Evolutionary conservation across 1,140 invertebrate genomes (phyloP).

Genomic region (Brachionus angularis): DNA sequence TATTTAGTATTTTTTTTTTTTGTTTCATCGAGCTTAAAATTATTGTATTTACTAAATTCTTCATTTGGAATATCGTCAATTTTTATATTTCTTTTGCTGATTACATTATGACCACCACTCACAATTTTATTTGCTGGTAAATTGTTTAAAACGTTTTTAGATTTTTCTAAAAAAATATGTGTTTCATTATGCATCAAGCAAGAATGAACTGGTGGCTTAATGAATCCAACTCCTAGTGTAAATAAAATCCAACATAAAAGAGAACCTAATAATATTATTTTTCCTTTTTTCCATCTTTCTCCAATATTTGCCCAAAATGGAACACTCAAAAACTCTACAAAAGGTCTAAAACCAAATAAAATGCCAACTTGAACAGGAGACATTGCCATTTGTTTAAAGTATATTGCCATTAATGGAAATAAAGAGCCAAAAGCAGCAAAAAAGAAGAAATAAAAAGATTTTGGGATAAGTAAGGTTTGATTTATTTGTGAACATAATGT

Average conservation of each 20-base stretch:
- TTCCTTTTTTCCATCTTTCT: constrained; percentile 67
- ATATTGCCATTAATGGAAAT: constrained; percentile 94
- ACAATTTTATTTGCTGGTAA: constrained; percentile 5
- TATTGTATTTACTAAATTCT: too few relatives aligned
- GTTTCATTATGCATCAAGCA: constrained; percentile 74
- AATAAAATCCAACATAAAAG: constrained; percentile 91
- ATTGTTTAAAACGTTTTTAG: constrained; percentile 6
- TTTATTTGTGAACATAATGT: constrained; percentile 57
- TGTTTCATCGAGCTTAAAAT: neutral
- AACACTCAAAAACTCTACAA: constrained; percentile 93
- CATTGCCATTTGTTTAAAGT: constrained; percentile 97
- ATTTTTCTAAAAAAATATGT: constrained; percentile 57
- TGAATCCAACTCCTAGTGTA: constrained; percentile 86
- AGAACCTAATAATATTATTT: constrained; percentile 75
- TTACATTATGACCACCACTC: constrained; percentile 20
- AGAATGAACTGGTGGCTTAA: constrained; percentile 81
- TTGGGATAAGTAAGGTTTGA: constrained; percentile 82
- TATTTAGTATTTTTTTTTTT: neutral
- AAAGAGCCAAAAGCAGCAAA: constrained; percentile 97
- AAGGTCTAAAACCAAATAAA: constrained; percentile 70
- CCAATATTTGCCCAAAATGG: constrained; percentile 95
- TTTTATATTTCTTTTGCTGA: neutral
- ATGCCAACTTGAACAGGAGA: constrained; percentile 88
- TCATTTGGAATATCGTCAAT: too few relatives aligned
- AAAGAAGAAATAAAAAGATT: constrained; percentile 98